phyloP scores from a whole-genome alignment of 2,797 vertebrate species.

The Dipus sagitta region DNA sequence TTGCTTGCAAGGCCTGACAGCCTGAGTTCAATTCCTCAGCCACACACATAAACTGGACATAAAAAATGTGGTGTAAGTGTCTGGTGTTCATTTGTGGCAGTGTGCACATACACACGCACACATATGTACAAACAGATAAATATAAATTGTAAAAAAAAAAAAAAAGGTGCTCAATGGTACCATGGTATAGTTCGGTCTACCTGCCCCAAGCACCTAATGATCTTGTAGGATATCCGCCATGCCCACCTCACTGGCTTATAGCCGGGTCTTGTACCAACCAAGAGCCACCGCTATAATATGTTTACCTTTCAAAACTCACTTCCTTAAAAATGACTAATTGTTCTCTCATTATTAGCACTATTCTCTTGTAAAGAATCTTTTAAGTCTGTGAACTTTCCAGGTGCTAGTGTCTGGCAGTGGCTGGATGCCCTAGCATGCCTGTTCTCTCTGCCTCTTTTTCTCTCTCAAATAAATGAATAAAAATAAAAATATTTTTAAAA shows the following conservation, averaged over 20 bases:
- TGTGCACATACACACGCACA: too few relatives aligned
- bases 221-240: neutral
- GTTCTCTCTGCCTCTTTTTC: too few relatives aligned
- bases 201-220: neutral
- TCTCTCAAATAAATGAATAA: too few relatives aligned
- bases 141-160: too few relatives aligned
- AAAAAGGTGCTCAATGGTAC: neutral
- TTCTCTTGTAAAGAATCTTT: neutral
- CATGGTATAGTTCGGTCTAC: fast-evolving
- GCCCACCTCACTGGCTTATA: neutral
- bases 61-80: too few relatives aligned
- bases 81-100: too few relatives aligned
- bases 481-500: too few relatives aligned
- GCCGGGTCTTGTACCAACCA: neutral
- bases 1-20: too few relatives aligned
- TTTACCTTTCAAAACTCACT: neutral
- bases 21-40: too few relatives aligned
- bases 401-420: neutral
- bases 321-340: slow-evolving; percentile 8
- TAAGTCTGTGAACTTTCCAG: neutral
- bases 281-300: neutral
- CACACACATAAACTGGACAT: too few relatives aligned
- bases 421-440: too few relatives aligned
- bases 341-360: neutral
- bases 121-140: too few relatives aligned